Evolutionary conservation across 2,888 invertebrate genomes (phyloP).

Genomic region (Hydrotaea cyrtoneurina): DNA sequence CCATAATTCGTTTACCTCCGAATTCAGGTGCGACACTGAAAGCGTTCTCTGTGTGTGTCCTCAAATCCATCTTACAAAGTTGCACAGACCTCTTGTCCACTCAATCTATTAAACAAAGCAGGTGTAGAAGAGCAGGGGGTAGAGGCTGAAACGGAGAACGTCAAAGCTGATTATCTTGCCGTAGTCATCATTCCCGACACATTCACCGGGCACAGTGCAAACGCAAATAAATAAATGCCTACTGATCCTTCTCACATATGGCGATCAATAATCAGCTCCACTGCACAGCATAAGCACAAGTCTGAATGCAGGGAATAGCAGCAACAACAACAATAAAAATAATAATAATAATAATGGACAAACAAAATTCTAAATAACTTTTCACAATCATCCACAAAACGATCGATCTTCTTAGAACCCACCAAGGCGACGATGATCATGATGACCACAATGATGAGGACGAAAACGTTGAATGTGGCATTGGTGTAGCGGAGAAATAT

Average conservation of each 20-base stretch:
- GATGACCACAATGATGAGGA: slow-evolving; percentile 6
- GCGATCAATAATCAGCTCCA: slow-evolving; percentile 4
- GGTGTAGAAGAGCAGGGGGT: slow-evolving; percentile 16
- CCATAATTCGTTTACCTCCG: slow-evolving; percentile 47
- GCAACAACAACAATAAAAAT: neutral
- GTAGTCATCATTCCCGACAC: slow-evolving; percentile 42
- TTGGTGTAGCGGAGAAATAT: slow-evolving; percentile 39
- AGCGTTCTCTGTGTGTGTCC: neutral
- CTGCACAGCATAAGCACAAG: neutral
- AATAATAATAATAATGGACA: slow-evolving; percentile 31
- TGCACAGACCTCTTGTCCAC: slow-evolving; percentile 33
- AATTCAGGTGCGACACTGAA: neutral
- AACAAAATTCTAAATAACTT: slow-evolving; percentile 61
- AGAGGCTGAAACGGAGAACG: slow-evolving; percentile 54
- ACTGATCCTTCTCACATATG: neutral
- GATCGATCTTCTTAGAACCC: slow-evolving; percentile 66
- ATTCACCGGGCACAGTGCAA: neutral
- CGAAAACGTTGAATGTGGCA: neutral
- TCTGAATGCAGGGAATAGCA: neutral
- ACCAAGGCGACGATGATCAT: slow-evolving; percentile 30
- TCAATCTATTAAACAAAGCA: slow-evolving; percentile 11
- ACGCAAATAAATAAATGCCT: neutral
- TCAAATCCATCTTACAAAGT: slow-evolving; percentile 39
- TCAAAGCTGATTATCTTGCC: slow-evolving; percentile 62
- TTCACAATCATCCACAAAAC: slow-evolving; percentile 61